Percentiles rank a stretch among this genome's conserved stretches.
These are phyloP conservation scores for Etheostoma cragini DNA, from an alignment of 2,113 vertebrate genomes.

Conservation along the genomic window DNA sequence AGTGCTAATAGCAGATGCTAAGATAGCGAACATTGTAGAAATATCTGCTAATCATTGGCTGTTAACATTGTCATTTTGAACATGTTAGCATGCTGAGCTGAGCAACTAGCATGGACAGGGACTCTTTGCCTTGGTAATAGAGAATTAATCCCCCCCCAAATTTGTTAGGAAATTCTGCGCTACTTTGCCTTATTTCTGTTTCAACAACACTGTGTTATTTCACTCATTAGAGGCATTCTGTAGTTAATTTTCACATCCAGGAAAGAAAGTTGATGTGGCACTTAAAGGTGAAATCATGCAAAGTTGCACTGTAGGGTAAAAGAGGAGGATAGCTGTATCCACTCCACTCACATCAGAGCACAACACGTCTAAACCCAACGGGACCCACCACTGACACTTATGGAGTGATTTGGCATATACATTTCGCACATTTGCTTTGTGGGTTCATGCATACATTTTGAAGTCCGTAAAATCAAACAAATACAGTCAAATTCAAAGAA, in stretches of 20 bases:
- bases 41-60: background rate
- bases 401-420: conserved; percentile 82
- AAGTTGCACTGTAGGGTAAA: conserved; percentile 70
- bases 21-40: no score
- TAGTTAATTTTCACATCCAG: conserved; percentile 31
- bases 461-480: background rate
- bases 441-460: conserved; percentile 3
- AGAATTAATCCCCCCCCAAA: background rate
- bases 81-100: background rate
- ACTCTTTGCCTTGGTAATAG: background rate
- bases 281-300: conserved; percentile 72
- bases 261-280: conserved; percentile 45
- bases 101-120: background rate
- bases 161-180: background rate
- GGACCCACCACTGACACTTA: conserved; percentile 71
- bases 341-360: conserved; percentile 79
- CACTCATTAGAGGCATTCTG: conserved; percentile 29
- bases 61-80: background rate
- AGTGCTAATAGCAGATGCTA: background rate
- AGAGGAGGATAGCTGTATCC: conserved; percentile 84
- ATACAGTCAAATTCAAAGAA: conserved; percentile 6
- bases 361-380: conserved; percentile 69
- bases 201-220: conserved; percentile 21
- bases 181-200: conserved; percentile 62
- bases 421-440: conserved; percentile 53